Evolutionary conservation across 1,140 invertebrate species (phyloP), one percentile per base, ranked within the genome.

Genomic region (Tetraneura akinire): DNA sequence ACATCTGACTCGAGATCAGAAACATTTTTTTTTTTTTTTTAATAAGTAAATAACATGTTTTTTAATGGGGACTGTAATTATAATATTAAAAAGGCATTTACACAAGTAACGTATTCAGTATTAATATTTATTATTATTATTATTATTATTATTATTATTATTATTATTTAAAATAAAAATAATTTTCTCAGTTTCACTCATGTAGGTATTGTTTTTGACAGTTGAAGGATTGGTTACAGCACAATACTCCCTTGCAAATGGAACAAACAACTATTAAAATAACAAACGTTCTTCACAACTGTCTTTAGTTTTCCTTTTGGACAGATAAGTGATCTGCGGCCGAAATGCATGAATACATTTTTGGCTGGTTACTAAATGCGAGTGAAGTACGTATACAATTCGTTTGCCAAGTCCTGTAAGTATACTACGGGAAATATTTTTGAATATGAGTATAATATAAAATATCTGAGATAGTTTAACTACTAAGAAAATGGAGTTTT

Each of bases 301-400:
- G n/a, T n/a, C 32, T 45, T 23, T n/a, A 45, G 37, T 45, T 45
- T 37, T 45, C 64, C 3, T 68, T 68, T 68, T 68, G 11, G 37
- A 45, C n/a, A 45, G 37, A 23, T 21, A 68, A 68, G 18, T 68
- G 64, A 68, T 68, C 16, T 68, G 32, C n/a, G 37, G 64, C 42
- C 37, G 11, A 45, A 16, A 68, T n/a, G 64, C 64, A 45, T 23
- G 64, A 68, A 68, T 68, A 45, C 11, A 9, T 45, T 68, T 68
- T 68, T 45, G 64, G 64, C 64, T n/a, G 64, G 64, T 45, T 68
- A 68, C n/a, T 68, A 68, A n/a, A n/a, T 14, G 13, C n/a, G 11
- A 23, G 32, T 13, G 9, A 68, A 68, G 37, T 68, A 68, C 37
- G 11, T 23, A 45, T 14, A 68, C 32, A 45, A 45, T 68, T 23